Evolutionary conservation across 2,113 vertebrate species (phyloP).

Genomic region (Xenopus tropicalis): DNA sequence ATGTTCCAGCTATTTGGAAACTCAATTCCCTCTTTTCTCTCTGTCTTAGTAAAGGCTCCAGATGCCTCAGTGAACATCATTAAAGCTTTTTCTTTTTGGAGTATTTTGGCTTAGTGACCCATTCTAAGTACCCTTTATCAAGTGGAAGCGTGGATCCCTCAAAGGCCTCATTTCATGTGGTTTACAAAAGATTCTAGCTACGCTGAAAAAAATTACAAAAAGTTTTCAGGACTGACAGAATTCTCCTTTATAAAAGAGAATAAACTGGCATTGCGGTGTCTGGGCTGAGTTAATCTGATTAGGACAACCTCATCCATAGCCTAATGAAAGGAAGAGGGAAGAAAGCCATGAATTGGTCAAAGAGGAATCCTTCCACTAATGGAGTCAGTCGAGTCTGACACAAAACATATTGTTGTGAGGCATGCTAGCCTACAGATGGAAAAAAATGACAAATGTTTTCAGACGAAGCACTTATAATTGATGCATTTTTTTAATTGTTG

Average conservation of each 20-base stretch:
- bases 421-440: constrained; percentile 81
- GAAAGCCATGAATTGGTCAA: constrained; percentile 71
- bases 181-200: constrained; percentile 76
- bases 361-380: constrained; percentile 61
- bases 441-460: constrained; percentile 72
- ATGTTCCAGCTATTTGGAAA: constrained; percentile 70
- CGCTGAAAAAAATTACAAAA: constrained; percentile 76
- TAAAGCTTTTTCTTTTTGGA: constrained; percentile 59
- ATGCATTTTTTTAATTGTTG: constrained; percentile 52
- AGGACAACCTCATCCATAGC: constrained; percentile 88
- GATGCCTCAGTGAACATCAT: constrained; percentile 75
- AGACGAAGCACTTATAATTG: constrained; percentile 73
- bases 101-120: constrained; percentile 85
- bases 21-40: constrained; percentile 63
- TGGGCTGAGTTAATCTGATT: constrained; percentile 94
- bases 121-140: constrained; percentile 81
- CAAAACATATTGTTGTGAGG: constrained; percentile 69
- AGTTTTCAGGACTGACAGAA: constrained; percentile 74
- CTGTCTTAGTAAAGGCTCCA: constrained; percentile 66
- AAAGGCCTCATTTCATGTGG: constrained; percentile 73
- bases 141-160: constrained; percentile 70
- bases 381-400: constrained; percentile 70
- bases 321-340: constrained; percentile 68
- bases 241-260: constrained; percentile 76
- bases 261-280: constrained; percentile 80